Percentiles rank a stretch among this genome's conserved stretches.
phyloP scores from a whole-genome alignment of 2,797 vertebrate species.

The Phataginus tetradactyla region DNA sequence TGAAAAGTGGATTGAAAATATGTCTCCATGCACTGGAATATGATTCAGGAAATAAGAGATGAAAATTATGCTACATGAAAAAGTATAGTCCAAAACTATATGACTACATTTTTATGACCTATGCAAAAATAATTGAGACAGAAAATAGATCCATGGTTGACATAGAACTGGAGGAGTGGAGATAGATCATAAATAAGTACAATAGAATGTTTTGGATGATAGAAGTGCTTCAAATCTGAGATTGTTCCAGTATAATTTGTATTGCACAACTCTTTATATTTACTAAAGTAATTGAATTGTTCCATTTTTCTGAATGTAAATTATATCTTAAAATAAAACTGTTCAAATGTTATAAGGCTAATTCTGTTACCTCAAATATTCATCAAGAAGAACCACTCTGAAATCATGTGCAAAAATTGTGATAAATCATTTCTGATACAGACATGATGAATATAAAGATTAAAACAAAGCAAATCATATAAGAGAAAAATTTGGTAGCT shows the following conservation, averaged over 20 bases:
- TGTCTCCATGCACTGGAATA: background rate
- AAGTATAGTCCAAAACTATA: background rate
- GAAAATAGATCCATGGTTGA: background rate
- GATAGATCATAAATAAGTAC: background rate
- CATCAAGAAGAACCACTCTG: background rate
- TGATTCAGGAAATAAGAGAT: background rate
- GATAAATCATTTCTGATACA: background rate
- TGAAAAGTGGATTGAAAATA: background rate
- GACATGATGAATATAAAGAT: background rate
- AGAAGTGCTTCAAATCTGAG: background rate
- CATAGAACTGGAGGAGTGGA: background rate
- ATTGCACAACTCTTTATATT: background rate
- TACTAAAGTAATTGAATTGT: background rate
- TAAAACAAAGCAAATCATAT: background rate
- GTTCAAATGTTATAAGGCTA: background rate
- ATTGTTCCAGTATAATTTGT: background rate
- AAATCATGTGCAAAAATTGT: background rate
- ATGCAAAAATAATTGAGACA: background rate
- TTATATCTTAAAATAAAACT: background rate
- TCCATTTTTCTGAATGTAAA: background rate
- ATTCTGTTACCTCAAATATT: background rate
- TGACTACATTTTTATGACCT: background rate
- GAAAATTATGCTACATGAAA: background rate
- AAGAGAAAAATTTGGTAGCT: background rate
- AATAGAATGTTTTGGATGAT: background rate